phyloP scores from a whole-genome alignment of 2,113 vertebrate species.

The Asarcornis scutulata region DNA sequence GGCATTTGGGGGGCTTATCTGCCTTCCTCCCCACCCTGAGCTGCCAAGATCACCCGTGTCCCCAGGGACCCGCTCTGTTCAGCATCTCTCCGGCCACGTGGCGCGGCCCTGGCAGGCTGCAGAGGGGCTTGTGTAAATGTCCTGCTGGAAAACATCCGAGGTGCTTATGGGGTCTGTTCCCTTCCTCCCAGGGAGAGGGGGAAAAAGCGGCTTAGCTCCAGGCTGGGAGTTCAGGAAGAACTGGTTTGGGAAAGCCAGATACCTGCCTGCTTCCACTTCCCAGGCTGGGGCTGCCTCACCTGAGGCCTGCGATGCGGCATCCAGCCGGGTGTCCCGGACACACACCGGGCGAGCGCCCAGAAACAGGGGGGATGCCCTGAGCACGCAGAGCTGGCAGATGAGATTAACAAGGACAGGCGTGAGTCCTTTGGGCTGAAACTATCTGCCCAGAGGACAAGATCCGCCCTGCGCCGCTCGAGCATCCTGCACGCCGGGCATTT shows the following conservation, averaged over 20 bases:
- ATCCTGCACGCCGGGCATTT: not conserved
- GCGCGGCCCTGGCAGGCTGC: not conserved
- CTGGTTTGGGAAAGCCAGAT: slow-evolving; percentile 4
- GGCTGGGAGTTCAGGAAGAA: not conserved
- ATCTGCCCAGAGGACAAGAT: not conserved
- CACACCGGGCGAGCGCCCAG: not conserved
- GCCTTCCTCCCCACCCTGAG: not conserved
- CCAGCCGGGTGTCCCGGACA: not conserved
- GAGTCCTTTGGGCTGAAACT: not conserved
- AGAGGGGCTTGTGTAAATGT: not conserved
- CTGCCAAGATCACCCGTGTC: not conserved
- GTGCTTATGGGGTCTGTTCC: not conserved
- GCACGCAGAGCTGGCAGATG: not conserved
- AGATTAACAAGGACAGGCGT: not conserved
- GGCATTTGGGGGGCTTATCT: not conserved
- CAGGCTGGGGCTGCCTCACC: not conserved
- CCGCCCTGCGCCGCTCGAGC: fast-evolving
- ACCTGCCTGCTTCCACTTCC: not conserved
- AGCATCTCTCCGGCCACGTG: not conserved
- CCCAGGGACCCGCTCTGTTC: not conserved
- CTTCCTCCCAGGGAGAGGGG: not conserved
- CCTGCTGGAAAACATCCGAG: not conserved
- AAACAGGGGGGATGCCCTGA: not conserved
- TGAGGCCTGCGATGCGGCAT: not conserved
- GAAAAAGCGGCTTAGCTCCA: not conserved